Conservation (phyloP, 2,113 vertebrate species). For the Origma solitaria region DNA sequence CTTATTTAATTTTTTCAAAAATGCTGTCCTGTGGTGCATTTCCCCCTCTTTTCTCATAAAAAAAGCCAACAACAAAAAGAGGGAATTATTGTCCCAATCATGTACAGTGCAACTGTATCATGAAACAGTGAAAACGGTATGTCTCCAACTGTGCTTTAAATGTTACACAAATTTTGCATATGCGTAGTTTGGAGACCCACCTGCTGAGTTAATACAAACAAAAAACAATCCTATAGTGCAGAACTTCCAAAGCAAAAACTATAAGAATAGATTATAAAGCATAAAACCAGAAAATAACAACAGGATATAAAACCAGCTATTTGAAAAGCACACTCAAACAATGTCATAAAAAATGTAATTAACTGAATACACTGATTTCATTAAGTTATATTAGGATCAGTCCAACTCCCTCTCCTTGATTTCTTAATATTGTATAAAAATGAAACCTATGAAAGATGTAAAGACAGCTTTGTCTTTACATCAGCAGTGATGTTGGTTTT, state of each 20-base stretch:
- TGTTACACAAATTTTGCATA: neutral
- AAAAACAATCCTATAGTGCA: neutral
- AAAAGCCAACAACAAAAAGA: neutral
- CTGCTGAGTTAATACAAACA: constrained; percentile 19
- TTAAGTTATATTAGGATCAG: neutral
- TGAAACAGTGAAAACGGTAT: neutral
- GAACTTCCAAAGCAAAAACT: neutral
- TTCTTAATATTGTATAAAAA: neutral
- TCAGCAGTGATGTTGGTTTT: neutral
- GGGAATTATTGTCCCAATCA: neutral
- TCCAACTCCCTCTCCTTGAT: neutral
- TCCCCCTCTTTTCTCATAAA: neutral
- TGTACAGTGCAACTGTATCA: neutral
- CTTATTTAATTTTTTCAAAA: neutral
- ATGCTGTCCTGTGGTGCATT: neutral
- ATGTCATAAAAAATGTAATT: neutral
- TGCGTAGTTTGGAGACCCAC: neutral
- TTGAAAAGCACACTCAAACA: neutral
- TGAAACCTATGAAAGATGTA: neutral
- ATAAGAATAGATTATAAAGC: neutral
- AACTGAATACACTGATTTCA: neutral
- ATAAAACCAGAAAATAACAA: neutral
- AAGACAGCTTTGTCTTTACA: neutral
- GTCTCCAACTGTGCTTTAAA: constrained; percentile 20
- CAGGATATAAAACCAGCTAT: neutral